Evolutionary conservation across 92 coral and sea anemone species (phyloP), one percentile per base, ranked within the genome.

Genomic region (Zoanthus sansibaricus): DNA sequence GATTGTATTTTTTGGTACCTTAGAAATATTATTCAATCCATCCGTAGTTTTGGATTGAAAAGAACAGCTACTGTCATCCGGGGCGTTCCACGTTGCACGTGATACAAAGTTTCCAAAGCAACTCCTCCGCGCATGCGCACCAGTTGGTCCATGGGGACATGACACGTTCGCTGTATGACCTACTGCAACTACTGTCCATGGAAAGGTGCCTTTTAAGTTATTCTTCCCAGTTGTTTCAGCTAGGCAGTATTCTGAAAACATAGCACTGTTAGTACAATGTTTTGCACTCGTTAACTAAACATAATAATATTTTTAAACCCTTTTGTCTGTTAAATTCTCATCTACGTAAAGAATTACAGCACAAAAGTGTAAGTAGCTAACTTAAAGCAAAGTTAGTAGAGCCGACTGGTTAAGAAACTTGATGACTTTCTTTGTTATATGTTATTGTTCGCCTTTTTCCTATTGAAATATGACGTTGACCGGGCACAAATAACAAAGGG

Each of bases 111-210:
- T 83, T 54, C 93, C 92, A 44, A 58, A 76, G 84, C 96, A 94
- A 8, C 15, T 37, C 62, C 96, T 91, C 25, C 73, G 88, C 7
- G 93, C 94, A 9, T 55, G 77, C 42, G 82, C 78, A 59, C 82
- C 93, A 46, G 71, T 45, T 25, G 91, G 92, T 33, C 93, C 96
- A 62, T 88, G 59, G 33, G 93, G 87, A 86, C 96, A 94, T 3
- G 72, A 48, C 5, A 94, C 62, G 10, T 72, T 61, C 12, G 74
- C 11, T 21, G 30, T 76, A 16, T 52, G 20, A 55, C 93, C 96
- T 58, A 91, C 86, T 32, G 30, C 82, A 46, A 87, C 52, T 70
- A 85, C 42, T 17, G 77, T 47, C 98, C 98, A 94, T 3, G 58
- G 56, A 72, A 90, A 88, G 16, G 31, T 58, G 13, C 98, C 98